Conservation (phyloP, 1,140 invertebrate genomes). For the Hyles vespertilio region DNA sequence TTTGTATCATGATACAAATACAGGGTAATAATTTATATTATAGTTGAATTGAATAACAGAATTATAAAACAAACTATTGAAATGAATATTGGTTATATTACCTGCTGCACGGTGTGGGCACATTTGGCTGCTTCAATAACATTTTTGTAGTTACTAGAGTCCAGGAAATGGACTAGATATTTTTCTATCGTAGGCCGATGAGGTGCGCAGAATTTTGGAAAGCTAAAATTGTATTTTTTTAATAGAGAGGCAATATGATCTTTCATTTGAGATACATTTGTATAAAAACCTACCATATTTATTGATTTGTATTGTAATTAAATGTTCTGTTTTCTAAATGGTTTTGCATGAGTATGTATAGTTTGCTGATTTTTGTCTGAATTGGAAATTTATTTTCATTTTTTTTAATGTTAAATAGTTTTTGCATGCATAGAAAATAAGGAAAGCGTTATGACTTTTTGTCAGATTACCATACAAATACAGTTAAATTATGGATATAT, state of each 20-base stretch:
- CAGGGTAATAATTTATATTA: slow-evolving; percentile 7
- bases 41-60: slow-evolving; percentile 7
- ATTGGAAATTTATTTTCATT: too few relatives aligned
- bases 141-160: slow-evolving; percentile 38
- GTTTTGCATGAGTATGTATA: too few relatives aligned
- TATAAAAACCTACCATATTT: background rate
- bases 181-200: slow-evolving; percentile 48
- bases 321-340: too few relatives aligned
- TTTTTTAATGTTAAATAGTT: too few relatives aligned
- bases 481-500: too few relatives aligned
- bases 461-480: too few relatives aligned
- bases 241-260: too few relatives aligned
- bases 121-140: slow-evolving; percentile 63
- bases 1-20: too few relatives aligned
- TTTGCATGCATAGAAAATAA: too few relatives aligned
- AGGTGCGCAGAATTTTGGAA: slow-evolving; percentile 53
- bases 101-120: slow-evolving; percentile 56
- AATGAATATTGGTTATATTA: slow-evolving; percentile 15
- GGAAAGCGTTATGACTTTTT: too few relatives aligned
- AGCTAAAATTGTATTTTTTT: slow-evolving; percentile 33
- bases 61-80: background rate
- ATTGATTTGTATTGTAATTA: background rate
- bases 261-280: too few relatives aligned
- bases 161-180: slow-evolving; percentile 38
- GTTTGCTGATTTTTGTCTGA: too few relatives aligned